Percentiles rank a stretch among this genome's conserved stretches.
Evolutionary conservation across 2,113 vertebrate genomes (phyloP).

Genomic region (Lanius collurio): DNA sequence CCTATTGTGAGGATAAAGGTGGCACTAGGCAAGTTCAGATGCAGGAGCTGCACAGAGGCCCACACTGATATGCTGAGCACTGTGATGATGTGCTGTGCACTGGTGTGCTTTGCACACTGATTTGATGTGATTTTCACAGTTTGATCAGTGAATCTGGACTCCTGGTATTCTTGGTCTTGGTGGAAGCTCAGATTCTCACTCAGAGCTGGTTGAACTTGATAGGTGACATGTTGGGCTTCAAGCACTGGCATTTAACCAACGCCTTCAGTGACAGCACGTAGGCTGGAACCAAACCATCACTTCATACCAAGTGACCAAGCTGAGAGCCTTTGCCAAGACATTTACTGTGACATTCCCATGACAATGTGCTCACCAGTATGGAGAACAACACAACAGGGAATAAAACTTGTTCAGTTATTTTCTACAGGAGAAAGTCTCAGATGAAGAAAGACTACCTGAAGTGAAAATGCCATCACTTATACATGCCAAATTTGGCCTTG

Average conservation of each 20-base stretch:
- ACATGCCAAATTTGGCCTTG: neutral
- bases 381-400: neutral
- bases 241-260: neutral
- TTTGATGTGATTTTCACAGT: neutral
- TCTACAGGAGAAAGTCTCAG: neutral
- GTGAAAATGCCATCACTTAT: neutral
- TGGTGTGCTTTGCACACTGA: neutral
- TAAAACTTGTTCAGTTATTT: neutral
- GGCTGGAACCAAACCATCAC: neutral
- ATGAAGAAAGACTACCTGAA: neutral
- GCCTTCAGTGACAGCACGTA: fast-evolving
- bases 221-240: neutral
- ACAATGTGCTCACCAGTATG: neutral
- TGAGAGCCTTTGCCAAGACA: neutral
- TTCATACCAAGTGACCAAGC: neutral
- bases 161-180: neutral
- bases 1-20: neutral
- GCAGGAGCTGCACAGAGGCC: neutral
- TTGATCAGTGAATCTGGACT: neutral
- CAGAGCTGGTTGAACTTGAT: neutral
- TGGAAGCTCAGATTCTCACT: neutral
- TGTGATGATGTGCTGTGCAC: neutral
- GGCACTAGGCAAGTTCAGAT: neutral
- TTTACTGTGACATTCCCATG: neutral
- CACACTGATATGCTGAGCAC: fast-evolving